Evolutionary conservation across 1,140 invertebrate species (phyloP), one percentile per base, ranked within the genome.

Genomic region (Aphelenchoides besseyi): DNA sequence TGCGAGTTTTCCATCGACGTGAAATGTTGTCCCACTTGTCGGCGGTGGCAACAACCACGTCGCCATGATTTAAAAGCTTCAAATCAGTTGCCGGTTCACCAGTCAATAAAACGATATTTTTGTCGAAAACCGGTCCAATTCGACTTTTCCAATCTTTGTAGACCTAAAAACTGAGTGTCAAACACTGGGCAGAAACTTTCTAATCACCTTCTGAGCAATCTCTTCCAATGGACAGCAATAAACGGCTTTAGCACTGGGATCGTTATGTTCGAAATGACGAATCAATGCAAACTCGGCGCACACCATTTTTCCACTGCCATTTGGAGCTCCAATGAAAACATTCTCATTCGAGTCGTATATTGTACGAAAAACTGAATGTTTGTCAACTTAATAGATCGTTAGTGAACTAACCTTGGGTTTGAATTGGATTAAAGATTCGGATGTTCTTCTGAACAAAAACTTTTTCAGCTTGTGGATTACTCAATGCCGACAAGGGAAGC

Each of bases 11-110:
- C 97, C 97, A 99, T 71, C 96, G 88, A 71, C 97, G 88, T 0
- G 96, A 98, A 0, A 99, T 86, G 5, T 98, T 92, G 86, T 99
- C 96, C 97, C 97, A 99, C 80, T 97, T 95, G 77, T 98, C 95
- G 1, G 95, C 94, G 0, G 95, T 98, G 16, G 92, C 92, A 64
- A 99, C 91, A 3, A 99, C 91, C 28, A 99, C 90, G 85, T 98
- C 92, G 18, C 92, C 95, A 77, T 86, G 87, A 32, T 88, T 87
- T 2, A 89, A 70, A 2, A 96, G 85, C 82, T 98, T 98, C 68
- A 98, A 88, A 87, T 99, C 97, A 0, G 93, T 96, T 0, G 93
- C 92, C 0, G 95, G 97, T 87, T 99, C 96, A 0, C 97, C 97
- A 0, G 95, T 98, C n/a, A 99, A 82, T 16, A 94, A 86, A 0